A percentile compares a stretch with the other conserved stretches of the same genome.
Evolutionary conservation across 1,140 invertebrate species (phyloP).

Genomic region (Drosophila asahinai): DNA sequence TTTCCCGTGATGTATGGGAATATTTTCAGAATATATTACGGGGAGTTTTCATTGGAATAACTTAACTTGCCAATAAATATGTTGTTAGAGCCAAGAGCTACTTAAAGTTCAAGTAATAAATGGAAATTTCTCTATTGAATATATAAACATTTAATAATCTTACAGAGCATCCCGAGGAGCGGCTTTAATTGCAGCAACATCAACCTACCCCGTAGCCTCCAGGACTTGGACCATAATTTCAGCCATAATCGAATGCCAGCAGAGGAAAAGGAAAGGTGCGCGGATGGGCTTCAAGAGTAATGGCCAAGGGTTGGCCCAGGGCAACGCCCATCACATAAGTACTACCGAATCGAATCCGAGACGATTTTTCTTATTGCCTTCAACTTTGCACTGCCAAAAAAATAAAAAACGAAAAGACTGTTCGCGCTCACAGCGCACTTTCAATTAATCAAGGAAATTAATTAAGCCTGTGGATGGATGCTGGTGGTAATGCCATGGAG

Average conservation of each 20-base stretch:
- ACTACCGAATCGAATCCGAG: constrained; percentile 68
- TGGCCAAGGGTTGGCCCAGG: constrained; percentile 66
- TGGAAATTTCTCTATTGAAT: not conserved
- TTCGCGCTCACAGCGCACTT: constrained; percentile 59
- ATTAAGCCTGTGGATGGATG: constrained; percentile 67
- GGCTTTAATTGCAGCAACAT: constrained; percentile 39
- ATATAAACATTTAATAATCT: not conserved
- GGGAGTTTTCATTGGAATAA: not conserved
- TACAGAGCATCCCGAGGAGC: constrained; percentile 6
- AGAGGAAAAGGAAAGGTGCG: constrained; percentile 22
- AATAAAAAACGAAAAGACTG: constrained; percentile 18
- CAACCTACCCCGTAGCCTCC: constrained; percentile 26
- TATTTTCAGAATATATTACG: not conserved
- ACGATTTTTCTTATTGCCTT: constrained; percentile 72
- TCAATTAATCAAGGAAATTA: constrained; percentile 83
- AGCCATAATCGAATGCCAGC: constrained; percentile 60
- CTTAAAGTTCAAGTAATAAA: not conserved
- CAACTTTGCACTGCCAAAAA: constrained; percentile 75
- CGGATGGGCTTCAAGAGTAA: constrained; percentile 57
- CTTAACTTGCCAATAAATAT: not conserved
- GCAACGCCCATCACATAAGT: constrained; percentile 68
- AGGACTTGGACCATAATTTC: constrained; percentile 50
- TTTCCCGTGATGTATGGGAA: constrained; percentile 11
- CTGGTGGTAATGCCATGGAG: constrained; percentile 17
- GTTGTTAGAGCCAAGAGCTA: not conserved